phyloP scores from a whole-genome alignment of 2,113 vertebrate genomes.

The Aphelocoma coerulescens region DNA sequence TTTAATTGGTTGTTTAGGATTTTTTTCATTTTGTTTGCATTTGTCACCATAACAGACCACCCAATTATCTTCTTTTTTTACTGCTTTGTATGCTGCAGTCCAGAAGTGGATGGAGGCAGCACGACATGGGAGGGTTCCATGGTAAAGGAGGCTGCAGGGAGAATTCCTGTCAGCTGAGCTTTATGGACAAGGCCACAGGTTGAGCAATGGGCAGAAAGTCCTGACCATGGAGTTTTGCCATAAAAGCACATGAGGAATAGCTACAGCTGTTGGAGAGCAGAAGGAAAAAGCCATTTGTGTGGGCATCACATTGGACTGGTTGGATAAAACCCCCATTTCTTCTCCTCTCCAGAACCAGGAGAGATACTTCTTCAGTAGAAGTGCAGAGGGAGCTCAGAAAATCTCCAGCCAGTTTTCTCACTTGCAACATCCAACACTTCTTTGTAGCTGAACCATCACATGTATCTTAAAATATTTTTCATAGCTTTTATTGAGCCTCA shows the following conservation, averaged over 20 bases:
- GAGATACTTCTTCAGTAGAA: not conserved
- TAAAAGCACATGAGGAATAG: not conserved
- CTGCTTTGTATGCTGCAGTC: not conserved
- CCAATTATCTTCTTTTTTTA: not conserved
- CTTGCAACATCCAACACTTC: not conserved
- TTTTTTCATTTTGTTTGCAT: not conserved
- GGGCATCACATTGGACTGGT: not conserved
- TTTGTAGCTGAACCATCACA: not conserved
- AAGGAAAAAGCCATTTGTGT: not conserved
- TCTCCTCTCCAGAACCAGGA: not conserved
- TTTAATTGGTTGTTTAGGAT: not conserved
- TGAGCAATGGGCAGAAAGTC: not conserved
- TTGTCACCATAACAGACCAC: not conserved
- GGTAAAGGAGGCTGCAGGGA: not conserved
- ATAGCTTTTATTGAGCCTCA: not conserved
- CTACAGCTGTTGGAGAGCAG: not conserved
- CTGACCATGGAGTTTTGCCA: rapidly evolving
- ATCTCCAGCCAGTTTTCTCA: not conserved
- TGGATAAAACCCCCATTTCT: not conserved
- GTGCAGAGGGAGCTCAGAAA: not conserved
- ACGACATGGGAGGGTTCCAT: not conserved
- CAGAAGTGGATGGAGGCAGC: not conserved
- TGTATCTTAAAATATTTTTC: not conserved
- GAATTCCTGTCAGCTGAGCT: not conserved
- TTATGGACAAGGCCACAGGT: not conserved